Percentiles rank a stretch among this genome's conserved stretches.
These are phyloP conservation scores for Drosophila truncata DNA, from an alignment of 1,140 invertebrate genomes.

Conservation along the genomic window DNA sequence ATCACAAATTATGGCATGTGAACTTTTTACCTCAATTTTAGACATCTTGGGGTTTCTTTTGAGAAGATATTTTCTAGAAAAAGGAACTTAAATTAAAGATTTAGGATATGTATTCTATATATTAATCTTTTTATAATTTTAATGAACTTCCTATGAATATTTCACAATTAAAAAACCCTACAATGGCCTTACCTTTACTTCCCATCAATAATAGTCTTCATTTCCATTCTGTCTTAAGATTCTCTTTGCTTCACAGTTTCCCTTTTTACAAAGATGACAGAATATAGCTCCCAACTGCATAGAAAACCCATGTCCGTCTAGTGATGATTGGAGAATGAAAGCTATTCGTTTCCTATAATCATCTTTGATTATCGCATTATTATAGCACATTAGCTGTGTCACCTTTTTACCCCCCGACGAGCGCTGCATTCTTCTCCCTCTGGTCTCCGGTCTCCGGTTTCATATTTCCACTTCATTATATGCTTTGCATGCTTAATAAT, in stretches of 20 bases:
- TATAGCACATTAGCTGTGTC: conserved; percentile 60
- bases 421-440: conserved; percentile 42
- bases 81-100: background rate
- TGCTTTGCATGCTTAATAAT: conserved; percentile 83
- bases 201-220: background rate
- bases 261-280: conserved; percentile 3
- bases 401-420: conserved; percentile 37
- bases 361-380: conserved; percentile 59
- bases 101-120: no score
- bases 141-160: background rate
- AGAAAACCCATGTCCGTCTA: conserved; percentile 3
- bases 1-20: conserved; percentile 44
- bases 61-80: background rate
- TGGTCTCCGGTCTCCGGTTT: conserved; percentile 59
- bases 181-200: background rate
- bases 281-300: background rate
- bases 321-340: conserved; percentile 26
- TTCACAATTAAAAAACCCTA: background rate
- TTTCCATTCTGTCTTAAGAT: background rate
- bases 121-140: background rate
- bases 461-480: conserved; percentile 83
- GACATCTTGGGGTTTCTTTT: background rate
- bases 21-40: conserved; percentile 37
- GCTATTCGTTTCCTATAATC: conserved; percentile 52
- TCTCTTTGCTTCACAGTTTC: background rate